phyloP scores from a whole-genome alignment of 1,140 invertebrate species.

The Drosophila azteca region DNA sequence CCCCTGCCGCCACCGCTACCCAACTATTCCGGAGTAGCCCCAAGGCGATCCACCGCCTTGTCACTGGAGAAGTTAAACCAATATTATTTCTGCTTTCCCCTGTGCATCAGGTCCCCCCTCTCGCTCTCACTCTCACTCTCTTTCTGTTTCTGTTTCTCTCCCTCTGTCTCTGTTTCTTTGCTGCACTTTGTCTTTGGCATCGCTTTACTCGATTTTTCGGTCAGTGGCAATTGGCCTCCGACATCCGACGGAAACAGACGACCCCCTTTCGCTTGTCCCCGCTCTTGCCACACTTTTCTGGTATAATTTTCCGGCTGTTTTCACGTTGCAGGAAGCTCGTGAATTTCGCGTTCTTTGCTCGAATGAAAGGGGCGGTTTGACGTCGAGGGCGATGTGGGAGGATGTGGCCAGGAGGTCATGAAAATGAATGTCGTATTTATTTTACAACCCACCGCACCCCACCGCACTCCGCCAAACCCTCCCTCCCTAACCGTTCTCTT shows the following conservation, averaged over 20 bases:
- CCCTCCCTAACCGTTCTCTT: background rate
- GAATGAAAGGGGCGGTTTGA: background rate
- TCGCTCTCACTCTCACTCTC: background rate
- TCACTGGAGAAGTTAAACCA: constrained; percentile 66
- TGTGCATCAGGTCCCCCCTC: background rate
- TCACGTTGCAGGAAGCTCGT: constrained; percentile 68
- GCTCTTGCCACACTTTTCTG: constrained; percentile 5
- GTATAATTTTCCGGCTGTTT: constrained; percentile 76
- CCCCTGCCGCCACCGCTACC: too few species aligned
- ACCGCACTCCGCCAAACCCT: background rate
- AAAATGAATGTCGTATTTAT: constrained; percentile 72
- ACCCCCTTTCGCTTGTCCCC: background rate
- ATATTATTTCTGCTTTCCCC: constrained; percentile 58
- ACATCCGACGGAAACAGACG: constrained; percentile 32
- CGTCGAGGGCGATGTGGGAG: background rate
- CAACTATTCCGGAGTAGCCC: too few species aligned
- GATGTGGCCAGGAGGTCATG: constrained; percentile 28
- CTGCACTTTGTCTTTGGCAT: constrained; percentile 66
- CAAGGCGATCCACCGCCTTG: constrained; percentile 1
- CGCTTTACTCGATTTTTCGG: constrained; percentile 69
- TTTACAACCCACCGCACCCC: background rate
- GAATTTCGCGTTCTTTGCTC: constrained; percentile 61
- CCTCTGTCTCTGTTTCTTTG: background rate
- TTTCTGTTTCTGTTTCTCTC: background rate
- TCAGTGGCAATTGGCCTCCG: constrained; percentile 74